Base-by-base conservation (phyloP, 2,797 vertebrate genomes). In the Chanos chanos region DNA sequence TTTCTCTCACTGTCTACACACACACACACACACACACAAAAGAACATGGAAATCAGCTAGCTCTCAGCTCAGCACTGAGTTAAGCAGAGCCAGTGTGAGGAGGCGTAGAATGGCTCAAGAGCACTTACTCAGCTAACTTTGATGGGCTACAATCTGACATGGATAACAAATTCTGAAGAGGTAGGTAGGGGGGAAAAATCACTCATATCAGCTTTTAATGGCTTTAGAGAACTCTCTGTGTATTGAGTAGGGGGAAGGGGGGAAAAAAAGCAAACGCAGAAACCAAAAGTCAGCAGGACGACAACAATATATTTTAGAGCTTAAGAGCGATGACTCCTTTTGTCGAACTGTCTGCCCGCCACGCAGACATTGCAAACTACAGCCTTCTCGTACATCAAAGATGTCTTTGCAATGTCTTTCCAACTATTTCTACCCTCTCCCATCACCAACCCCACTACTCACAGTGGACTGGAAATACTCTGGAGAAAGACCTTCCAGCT, bases 401-500 rank as follows among this genome's bases (percentile, higher is more conserved):
- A 62, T 55, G 33, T 19, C 57, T 65, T 65, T 48, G 65, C 48
- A 70, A 37, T 64, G 58, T 63, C 36, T 34, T 5, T 52, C 51
- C 53, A 64, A 68, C 47, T 40, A 22, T 15, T 55, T 55, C 51
- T 16, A 53, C 56, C 28, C 45, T 55, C 33, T 28, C 8, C 2
- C 2, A 33, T n/a, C 33, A 33, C 12, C 36, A 22, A 24, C 37
- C 37, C 37, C 45, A 41, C 44, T 76, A 89, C 96, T 94, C 81
- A 99, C 97, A 58, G 89, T 70, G 71, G 95, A 90, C 65, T 93
- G 94, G 84, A 99, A 99, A 85, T 99, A 99, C 79, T 99, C 97
- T 1, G 97, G 97, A 52, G 95, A 99, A 73, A 98, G 90, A 72
- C 97, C 96, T 90, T 99, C 97, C 70, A 99, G 81, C 84, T 99